These are phyloP conservation scores for Ophion ellenae DNA, from an alignment of 2,888 invertebrate genomes.

Conservation along the genomic window DNA sequence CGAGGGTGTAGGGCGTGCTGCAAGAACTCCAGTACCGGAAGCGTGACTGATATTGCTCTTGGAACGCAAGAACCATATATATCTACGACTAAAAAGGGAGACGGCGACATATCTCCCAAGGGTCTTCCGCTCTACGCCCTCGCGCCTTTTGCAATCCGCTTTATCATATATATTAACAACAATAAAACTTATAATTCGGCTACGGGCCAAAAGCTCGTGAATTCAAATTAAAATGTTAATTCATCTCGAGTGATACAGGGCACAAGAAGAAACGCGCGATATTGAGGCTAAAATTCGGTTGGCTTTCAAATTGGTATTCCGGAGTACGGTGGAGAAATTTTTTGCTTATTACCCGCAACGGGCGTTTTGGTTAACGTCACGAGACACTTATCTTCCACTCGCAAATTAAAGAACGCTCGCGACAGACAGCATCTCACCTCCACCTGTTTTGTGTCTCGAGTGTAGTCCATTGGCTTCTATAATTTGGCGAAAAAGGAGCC, in stretches of 20 bases:
- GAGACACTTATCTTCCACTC: background rate
- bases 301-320: slow-evolving; percentile 9
- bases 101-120: slow-evolving; percentile 65
- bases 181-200: slow-evolving; percentile 74
- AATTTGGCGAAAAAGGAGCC: slow-evolving; percentile 48
- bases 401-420: background rate
- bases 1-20: slow-evolving; percentile 59
- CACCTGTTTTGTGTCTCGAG: slow-evolving; percentile 46
- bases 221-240: slow-evolving; percentile 73
- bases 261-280: slow-evolving; percentile 15
- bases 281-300: slow-evolving; percentile 14
- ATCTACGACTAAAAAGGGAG: slow-evolving; percentile 59
- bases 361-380: background rate
- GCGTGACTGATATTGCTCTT: slow-evolving; percentile 70
- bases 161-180: slow-evolving; percentile 76
- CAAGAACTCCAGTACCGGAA: slow-evolving; percentile 66
- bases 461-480: slow-evolving; percentile 32
- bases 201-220: slow-evolving; percentile 56
- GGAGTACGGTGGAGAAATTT: background rate
- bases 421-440: slow-evolving; percentile 42
- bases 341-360: background rate
- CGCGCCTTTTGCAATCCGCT: slow-evolving; percentile 59
- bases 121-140: slow-evolving; percentile 57
- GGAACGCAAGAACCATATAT: slow-evolving; percentile 60
- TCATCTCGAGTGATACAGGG: slow-evolving; percentile 66